Base-by-base conservation (phyloP, 1,140 invertebrate species). In the Tetramorium alpestre region DNA sequence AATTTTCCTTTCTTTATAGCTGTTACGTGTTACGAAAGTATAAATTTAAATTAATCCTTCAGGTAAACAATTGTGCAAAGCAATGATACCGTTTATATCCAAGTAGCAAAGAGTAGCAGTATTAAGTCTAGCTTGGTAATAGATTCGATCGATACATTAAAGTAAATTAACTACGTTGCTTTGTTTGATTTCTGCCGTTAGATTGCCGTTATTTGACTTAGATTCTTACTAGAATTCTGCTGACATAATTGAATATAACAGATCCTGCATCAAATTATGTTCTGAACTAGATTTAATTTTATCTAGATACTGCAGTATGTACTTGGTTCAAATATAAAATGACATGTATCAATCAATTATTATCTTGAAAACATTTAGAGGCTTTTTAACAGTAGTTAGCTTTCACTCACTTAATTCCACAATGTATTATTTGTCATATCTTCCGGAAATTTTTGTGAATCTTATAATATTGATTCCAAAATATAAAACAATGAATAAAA, bases 1-100 rank as follows among this genome's bases (percentile, higher is more conserved):
- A 51, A 62, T 85, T 13, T 88, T 90, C 82, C 89, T 88, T 90
- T 90, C 38, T 85, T 88, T 86, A 56, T 86, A 87, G 87, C 70
- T 70, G 44, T n/a, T 86, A 65, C 67, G 77, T 75, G 81, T 72
- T 73, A 78, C 89, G 11, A 82, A 77, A 73, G 60, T 89, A 51
- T 87, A 90, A 54, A 70, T 72, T 75, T 76, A 82, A 76, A 18
- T 89, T 84, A 22, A 82, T 25, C 18, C 13, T 47, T 54, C 88
- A 84, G 77, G 88, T 90, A 90, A 84, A 62, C 33, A 0, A 56
- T 54, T 54, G 10, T 80, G 18, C 11, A 25, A 28, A 56, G 18
- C 10, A 28, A 56, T 56, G 58, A 56, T 81, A 44, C 3, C 5
- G 10, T 7, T 22, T 38, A 1, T 81, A 49, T 38, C 3, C 7